Evolutionary conservation across 1,140 invertebrate genomes (phyloP).

Genomic region (Ridgeia piscesae): DNA sequence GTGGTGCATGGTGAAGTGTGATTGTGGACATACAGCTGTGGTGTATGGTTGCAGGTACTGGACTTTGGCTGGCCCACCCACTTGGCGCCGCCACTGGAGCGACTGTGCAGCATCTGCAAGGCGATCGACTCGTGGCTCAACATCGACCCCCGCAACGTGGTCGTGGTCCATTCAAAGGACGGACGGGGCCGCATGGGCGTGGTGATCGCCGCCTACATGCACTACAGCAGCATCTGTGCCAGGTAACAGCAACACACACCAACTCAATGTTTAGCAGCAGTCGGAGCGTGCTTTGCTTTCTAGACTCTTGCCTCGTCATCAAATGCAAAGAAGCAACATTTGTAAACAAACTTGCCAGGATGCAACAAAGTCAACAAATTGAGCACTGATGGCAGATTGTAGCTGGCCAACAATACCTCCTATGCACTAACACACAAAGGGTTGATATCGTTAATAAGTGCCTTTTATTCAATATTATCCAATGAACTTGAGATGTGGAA

Average conservation of each 20-base stretch:
- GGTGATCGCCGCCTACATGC: conserved; percentile 88
- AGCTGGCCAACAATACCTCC: too few species aligned
- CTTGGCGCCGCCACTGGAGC: conserved; percentile 84
- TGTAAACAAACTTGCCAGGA: too few species aligned
- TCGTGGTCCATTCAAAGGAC: conserved; percentile 85
- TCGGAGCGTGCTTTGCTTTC: not conserved
- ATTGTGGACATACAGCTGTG: not conserved
- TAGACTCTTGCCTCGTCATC: too few species aligned
- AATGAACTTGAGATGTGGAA: too few species aligned
- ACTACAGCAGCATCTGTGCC: conserved; percentile 89
- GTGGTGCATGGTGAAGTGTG: not conserved
- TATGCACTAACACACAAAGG: too few species aligned
- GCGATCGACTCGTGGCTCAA: conserved; percentile 88
- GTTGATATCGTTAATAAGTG: too few species aligned
- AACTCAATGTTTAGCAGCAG: not conserved
- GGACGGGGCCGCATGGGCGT: conserved; percentile 71
- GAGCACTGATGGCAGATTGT: too few species aligned
- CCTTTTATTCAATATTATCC: too few species aligned
- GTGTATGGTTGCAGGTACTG: conserved; percentile 50
- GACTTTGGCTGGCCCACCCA: conserved; percentile 84
- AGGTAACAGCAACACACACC: conserved; percentile 54
- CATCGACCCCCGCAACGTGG: conserved; percentile 74
- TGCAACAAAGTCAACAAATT: too few species aligned
- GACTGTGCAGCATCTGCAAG: conserved; percentile 87
- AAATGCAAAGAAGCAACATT: too few species aligned